A percentile compares a stretch with the other conserved stretches of the same genome.
Evolutionary conservation across 2,797 vertebrate genomes (phyloP).

Genomic region (Myotis planiceps): DNA sequence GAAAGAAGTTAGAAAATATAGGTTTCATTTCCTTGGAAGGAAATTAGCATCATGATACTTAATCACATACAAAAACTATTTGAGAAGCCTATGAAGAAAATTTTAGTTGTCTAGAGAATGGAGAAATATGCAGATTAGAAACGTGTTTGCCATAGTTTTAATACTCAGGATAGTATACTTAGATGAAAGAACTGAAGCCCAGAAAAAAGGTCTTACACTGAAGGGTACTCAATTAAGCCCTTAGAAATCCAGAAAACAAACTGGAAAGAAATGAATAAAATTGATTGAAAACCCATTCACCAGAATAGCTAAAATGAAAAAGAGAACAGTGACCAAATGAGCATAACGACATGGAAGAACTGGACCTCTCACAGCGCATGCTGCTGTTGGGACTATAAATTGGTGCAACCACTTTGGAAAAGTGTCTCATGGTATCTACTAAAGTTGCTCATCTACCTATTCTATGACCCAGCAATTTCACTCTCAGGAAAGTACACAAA

Average conservation of each 20-base stretch:
- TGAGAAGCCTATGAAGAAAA: not conserved
- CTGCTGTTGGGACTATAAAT: not conserved
- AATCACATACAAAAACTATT: not conserved
- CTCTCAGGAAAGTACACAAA: not conserved
- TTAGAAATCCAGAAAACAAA: not conserved
- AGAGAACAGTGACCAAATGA: not conserved
- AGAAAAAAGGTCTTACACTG: not conserved
- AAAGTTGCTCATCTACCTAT: not conserved
- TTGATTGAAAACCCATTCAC: not conserved
- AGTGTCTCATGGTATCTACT: not conserved
- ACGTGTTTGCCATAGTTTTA: not conserved
- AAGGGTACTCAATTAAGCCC: not conserved
- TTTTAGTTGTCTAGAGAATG: conserved; percentile 1
- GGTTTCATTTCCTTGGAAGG: not conserved
- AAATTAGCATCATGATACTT: not conserved
- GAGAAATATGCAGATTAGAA: not conserved
- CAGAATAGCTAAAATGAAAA: not conserved
- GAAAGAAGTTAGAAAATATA: not conserved
- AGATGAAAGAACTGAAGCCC: not conserved
- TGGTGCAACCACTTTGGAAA: not conserved
- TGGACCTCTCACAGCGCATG: not conserved
- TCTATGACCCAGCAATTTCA: not conserved
- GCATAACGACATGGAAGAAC: not conserved
- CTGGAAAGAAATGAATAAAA: not conserved
- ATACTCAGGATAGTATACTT: not conserved